Evolutionary conservation across 1,140 invertebrate genomes (phyloP).

Genomic region (Aplysia californica): DNA sequence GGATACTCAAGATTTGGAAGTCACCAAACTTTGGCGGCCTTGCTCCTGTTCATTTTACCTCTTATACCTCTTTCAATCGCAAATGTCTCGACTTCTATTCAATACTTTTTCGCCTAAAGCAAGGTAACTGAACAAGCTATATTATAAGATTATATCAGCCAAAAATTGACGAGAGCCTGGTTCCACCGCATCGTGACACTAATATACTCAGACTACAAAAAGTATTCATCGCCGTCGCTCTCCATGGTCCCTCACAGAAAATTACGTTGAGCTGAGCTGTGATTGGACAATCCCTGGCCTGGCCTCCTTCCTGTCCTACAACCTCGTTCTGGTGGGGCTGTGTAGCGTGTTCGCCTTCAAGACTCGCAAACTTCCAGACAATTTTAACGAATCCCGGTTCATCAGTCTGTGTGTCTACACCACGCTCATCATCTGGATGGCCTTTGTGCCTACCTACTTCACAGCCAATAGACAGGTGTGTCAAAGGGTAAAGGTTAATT

Average conservation of each 20-base stretch:
- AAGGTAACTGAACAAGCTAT: no score
- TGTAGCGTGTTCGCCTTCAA: constrained; percentile 91
- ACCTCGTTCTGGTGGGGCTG: constrained; percentile 85
- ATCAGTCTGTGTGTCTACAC: constrained; percentile 52
- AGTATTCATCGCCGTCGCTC: background rate
- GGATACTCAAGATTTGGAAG: no score
- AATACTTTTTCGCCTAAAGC: no score
- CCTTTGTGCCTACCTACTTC: constrained; percentile 53
- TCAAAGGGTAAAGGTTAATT: no score
- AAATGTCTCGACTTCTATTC: no score
- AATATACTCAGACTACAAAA: background rate
- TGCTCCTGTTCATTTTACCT: no score
- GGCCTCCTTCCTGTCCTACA: constrained; percentile 76
- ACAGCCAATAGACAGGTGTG: background rate
- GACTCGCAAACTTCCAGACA: constrained; percentile 48
- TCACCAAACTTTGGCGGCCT: no score
- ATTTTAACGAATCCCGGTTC: no score
- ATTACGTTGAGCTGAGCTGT: constrained; percentile 41
- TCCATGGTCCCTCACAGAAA: background rate
- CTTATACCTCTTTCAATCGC: no score
- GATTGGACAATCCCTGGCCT: constrained; percentile 25
- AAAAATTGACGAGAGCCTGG: no score
- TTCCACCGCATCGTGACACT: no score
- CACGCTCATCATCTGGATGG: constrained; percentile 50
- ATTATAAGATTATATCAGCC: no score